A percentile compares a stretch with the other conserved stretches of the same genome.
Evolutionary conservation across 2,888 invertebrate genomes (phyloP).

Genomic region (Dicycla oo): DNA sequence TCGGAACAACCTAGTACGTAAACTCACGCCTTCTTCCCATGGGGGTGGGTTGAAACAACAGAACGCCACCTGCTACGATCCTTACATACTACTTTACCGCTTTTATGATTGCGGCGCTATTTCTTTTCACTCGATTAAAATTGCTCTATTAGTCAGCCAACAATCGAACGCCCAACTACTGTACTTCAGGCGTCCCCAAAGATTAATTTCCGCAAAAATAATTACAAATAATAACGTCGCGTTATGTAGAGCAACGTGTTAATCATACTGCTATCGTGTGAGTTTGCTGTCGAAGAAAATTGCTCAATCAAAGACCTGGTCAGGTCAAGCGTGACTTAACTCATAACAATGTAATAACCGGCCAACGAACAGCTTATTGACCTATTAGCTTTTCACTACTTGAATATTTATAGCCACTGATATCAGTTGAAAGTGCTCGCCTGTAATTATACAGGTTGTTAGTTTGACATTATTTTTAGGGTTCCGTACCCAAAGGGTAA

Average conservation of each 20-base stretch:
- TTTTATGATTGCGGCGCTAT: background rate
- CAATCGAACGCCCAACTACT: constrained; percentile 28
- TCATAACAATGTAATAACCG: constrained; percentile 80
- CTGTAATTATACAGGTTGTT: constrained; percentile 59
- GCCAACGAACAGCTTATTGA: constrained; percentile 74
- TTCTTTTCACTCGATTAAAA: constrained; percentile 12
- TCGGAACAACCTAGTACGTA: no score
- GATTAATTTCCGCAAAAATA: constrained; percentile 59
- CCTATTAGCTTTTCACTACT: constrained; percentile 79
- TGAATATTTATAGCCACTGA: constrained; percentile 76
- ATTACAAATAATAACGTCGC: constrained; percentile 61
- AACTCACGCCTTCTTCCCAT: no score
- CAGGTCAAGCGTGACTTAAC: constrained; percentile 79
- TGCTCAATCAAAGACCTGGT: constrained; percentile 79
- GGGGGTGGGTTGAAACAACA: no score
- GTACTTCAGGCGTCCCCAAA: constrained; percentile 24
- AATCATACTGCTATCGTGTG: constrained; percentile 76
- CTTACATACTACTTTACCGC: no score
- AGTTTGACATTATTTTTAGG: constrained; percentile 49
- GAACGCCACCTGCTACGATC: no score
- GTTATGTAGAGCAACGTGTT: constrained; percentile 73
- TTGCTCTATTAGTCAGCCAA: constrained; percentile 20
- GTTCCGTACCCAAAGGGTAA: no score
- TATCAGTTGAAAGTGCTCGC: constrained; percentile 63
- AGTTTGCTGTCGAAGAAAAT: constrained; percentile 79